phyloP scores from a whole-genome alignment of 2,888 invertebrate genomes.

The Lasioglossum morio region DNA sequence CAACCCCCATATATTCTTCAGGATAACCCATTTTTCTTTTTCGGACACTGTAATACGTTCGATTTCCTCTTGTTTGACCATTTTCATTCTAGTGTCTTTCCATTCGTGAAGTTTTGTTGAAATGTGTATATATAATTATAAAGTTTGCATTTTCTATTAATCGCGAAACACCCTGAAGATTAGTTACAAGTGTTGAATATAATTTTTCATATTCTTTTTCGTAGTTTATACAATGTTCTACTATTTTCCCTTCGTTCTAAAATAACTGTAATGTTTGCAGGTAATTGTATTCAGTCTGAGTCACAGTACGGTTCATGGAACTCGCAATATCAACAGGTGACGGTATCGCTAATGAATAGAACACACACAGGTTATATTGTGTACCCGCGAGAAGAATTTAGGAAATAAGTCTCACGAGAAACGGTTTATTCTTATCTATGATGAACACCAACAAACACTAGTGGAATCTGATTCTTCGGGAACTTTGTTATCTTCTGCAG shows the following conservation, averaged over 20 bases:
- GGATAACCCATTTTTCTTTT: background rate
- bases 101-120: too few relatives aligned
- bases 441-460: background rate
- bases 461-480: background rate
- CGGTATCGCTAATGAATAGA: background rate
- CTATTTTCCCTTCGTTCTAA: background rate
- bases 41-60: too few relatives aligned
- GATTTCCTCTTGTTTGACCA: too few relatives aligned
- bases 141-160: background rate
- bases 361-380: background rate
- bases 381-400: background rate
- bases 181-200: background rate
- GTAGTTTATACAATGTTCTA: background rate
- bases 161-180: background rate
- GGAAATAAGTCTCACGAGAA: background rate
- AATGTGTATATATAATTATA: too few relatives aligned
- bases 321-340: background rate
- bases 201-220: background rate
- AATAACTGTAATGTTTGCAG: background rate
- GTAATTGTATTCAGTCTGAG: background rate
- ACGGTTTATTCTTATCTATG: constrained; percentile 2
- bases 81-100: too few relatives aligned
- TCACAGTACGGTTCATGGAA: background rate
- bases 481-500: background rate
- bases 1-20: background rate